A percentile compares a stretch with the other conserved stretches of the same genome.
These are phyloP conservation scores for Vespertilio murinus DNA, from an alignment of 2,797 vertebrate genomes.

Conservation along the genomic window DNA sequence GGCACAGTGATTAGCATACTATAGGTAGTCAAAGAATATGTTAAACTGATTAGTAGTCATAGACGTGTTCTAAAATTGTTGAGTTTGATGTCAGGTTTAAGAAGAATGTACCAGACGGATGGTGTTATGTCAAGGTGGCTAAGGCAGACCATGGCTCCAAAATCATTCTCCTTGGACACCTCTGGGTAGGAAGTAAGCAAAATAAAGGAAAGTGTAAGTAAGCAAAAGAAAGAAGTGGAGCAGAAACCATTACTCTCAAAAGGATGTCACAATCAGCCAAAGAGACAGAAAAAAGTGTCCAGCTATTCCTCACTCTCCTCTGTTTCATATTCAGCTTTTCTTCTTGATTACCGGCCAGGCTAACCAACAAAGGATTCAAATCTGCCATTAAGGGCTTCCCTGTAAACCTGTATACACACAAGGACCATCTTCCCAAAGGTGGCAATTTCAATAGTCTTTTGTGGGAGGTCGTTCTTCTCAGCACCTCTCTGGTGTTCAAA, in stretches of 20 bases:
- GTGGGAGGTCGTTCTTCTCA: not conserved
- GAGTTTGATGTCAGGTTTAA: not conserved
- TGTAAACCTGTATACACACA: not conserved
- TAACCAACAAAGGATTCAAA: not conserved
- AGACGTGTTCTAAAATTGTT: not conserved
- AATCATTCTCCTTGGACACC: not conserved
- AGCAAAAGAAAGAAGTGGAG: no score
- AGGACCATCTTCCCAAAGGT: not conserved
- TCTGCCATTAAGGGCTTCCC: not conserved
- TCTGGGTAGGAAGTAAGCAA: not conserved
- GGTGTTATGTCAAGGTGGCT: not conserved
- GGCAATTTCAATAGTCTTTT: not conserved
- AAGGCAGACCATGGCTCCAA: not conserved
- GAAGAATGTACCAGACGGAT: not conserved
- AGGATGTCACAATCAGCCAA: not conserved
- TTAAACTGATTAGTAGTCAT: not conserved
- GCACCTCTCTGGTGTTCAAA: not conserved
- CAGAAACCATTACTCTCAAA: not conserved
- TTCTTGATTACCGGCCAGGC: not conserved
- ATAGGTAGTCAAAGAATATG: not conserved
- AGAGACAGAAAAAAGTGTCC: not conserved
- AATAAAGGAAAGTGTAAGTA: not conserved
- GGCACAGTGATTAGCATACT: not conserved
- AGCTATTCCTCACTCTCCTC: not conserved
- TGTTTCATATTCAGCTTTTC: not conserved